Percentiles rank a stretch among this genome's conserved stretches.
These are phyloP conservation scores for Dermatemys mawii DNA, from an alignment of 2,113 vertebrate species.

Conservation along the genomic window DNA sequence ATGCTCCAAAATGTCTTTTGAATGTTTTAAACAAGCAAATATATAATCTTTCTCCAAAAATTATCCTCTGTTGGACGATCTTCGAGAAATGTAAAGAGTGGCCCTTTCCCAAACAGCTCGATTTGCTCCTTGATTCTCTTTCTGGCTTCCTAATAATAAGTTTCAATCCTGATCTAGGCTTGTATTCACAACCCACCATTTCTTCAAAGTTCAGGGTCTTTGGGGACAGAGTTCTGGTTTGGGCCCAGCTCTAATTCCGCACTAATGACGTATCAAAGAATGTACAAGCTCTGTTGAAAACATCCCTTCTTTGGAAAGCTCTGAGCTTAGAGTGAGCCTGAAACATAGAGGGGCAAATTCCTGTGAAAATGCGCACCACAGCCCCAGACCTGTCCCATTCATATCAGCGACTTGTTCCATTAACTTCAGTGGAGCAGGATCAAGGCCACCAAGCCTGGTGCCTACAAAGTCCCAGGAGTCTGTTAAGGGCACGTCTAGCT, in stretches of 20 bases:
- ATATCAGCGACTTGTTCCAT: neutral
- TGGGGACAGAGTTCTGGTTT: neutral
- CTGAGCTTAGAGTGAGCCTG: neutral
- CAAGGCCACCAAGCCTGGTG: too few species aligned
- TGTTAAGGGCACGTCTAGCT: neutral
- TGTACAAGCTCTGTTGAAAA: neutral
- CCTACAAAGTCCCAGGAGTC: neutral
- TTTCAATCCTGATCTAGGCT: neutral
- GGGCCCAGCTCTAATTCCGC: neutral
- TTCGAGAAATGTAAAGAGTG: neutral
- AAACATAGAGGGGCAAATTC: neutral
- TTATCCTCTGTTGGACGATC: neutral
- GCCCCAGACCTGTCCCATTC: neutral
- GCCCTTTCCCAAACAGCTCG: neutral
- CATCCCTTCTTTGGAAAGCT: neutral
- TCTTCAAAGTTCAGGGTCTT: neutral
- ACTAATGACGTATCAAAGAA: neutral
- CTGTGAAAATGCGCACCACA: neutral
- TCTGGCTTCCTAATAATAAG: neutral
- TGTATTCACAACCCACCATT: neutral
- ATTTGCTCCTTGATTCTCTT: neutral
- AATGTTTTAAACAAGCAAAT: neutral
- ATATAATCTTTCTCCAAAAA: neutral
- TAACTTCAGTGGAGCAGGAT: too few species aligned
- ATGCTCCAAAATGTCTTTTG: neutral